Evolutionary conservation across 1,140 invertebrate species (phyloP), one percentile per base, ranked within the genome.

Genomic region (Thereuonema tuberculata): DNA sequence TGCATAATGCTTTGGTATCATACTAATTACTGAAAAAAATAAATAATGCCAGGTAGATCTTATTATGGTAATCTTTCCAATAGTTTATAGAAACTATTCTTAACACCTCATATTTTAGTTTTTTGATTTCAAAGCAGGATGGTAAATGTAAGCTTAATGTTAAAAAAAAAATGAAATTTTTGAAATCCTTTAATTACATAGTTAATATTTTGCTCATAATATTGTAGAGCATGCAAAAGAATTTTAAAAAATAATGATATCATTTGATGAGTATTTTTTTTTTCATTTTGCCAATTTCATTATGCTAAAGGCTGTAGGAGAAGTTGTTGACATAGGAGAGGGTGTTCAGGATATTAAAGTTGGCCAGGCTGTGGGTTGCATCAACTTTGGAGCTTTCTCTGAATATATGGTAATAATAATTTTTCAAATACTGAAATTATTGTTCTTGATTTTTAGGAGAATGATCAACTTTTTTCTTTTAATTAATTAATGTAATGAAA

Each of bases 291-390:
- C n/a, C n/a, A 12, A 12, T 12, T 43, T 12, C 37, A 12, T n/a
- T 12, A 43, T 43, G n/a, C n/a, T 52, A 20, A 9, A 72, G 69
- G 70, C 66, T 52, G 46, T 72, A 43, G 71, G 71, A 21, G 67
- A 70, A 57, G 65, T 72, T 9, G 68, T 69, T 12, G 61, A 53
- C 31, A 63, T 66, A 43, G 70, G 71, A 55, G 54, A 58, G 21
- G 56, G 63, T 24, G 54, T 63, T 25, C 55, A 58, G 17, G 23
- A 57, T 26, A 48, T 69, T 2, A 61, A 62, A 37, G 56, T 67
- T 29, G 71, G 71, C 12, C 68, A 72, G 28, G 29, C 65, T 53
- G 71, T 72, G n/a, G 66, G 66, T 9, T 71, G 68, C 50, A 59
- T 63, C 3, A 54, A 57, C n/a, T 54, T 61, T 60, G 68, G 69